Evolutionary conservation across 2,797 vertebrate genomes (phyloP).

Genomic region (Ctenochaetus hawaiiensis): DNA sequence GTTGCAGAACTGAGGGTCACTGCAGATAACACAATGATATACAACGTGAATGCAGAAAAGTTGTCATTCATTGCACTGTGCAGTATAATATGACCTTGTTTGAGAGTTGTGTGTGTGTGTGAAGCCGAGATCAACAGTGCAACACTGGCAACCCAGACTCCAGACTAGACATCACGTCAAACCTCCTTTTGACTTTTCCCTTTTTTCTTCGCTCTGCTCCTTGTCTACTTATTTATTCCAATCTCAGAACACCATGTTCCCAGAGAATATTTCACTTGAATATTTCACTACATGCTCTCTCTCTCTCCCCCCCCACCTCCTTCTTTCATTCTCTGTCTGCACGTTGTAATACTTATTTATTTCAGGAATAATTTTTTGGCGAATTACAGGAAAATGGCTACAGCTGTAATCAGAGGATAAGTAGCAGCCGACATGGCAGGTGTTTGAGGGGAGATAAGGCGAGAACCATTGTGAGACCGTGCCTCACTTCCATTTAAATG

Average conservation of each 20-base stretch:
- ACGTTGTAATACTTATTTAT: slow-evolving; percentile 81
- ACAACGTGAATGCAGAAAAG: slow-evolving; percentile 30
- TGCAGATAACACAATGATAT: slow-evolving; percentile 34
- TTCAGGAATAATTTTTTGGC: slow-evolving; percentile 80
- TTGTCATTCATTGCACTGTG: slow-evolving; percentile 33
- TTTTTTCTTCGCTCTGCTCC: slow-evolving; percentile 51
- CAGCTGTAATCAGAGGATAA: slow-evolving; percentile 87
- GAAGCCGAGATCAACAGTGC: slow-evolving; percentile 59
- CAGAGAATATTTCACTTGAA: slow-evolving; percentile 77
- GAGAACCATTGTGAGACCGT: slow-evolving; percentile 79
- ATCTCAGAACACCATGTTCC: slow-evolving; percentile 78
- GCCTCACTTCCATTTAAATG: slow-evolving; percentile 83
- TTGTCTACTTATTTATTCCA: slow-evolving; percentile 78
- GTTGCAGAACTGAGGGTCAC: slow-evolving; percentile 32
- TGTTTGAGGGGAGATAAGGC: slow-evolving; percentile 86
- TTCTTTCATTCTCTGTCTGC: slow-evolving; percentile 52
- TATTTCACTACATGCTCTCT: slow-evolving; percentile 72
- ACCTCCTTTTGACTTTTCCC: slow-evolving; percentile 56
- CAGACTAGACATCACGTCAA: slow-evolving; percentile 67
- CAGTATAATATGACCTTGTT: slow-evolving; percentile 58
- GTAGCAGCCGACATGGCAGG: slow-evolving; percentile 86
- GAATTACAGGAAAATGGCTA: slow-evolving; percentile 83
- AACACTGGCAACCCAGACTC: slow-evolving; percentile 48
- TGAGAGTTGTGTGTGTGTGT: slow-evolving; percentile 47
- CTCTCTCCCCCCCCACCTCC: slow-evolving; percentile 3